phyloP scores from a whole-genome alignment of 2,113 vertebrate species.

The Engystomops pustulosus region DNA sequence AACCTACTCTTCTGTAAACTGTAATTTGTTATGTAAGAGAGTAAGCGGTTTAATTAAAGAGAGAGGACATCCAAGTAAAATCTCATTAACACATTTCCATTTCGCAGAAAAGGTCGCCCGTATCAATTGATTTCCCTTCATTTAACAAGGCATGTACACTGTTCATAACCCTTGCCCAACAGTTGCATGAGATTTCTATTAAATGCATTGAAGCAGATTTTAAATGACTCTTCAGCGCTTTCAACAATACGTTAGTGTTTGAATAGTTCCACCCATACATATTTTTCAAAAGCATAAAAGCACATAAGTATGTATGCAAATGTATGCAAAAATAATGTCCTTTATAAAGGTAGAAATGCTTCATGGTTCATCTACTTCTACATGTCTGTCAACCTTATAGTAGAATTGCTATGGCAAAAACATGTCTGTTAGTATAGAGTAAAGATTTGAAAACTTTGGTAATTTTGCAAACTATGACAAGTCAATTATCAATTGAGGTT shows the following conservation, averaged over 20 bases:
- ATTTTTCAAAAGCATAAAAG: not conserved
- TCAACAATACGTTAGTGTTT: not conserved
- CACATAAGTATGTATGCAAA: no score
- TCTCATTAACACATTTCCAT: conserved; percentile 45
- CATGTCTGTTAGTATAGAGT: no score
- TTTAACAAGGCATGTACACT: not conserved
- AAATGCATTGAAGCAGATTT: conserved; percentile 30
- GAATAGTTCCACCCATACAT: not conserved
- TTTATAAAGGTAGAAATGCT: no score
- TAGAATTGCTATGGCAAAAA: no score
- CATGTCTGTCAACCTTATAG: no score
- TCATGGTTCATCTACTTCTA: no score
- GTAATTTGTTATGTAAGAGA: conserved; percentile 20
- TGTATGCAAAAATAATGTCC: no score
- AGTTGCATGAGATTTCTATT: conserved; percentile 21
- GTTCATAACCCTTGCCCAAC: not conserved
- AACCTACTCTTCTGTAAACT: conserved; percentile 12
- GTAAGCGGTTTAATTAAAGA: conserved; percentile 34
- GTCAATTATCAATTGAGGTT: no score
- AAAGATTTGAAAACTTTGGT: no score
- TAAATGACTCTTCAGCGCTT: not conserved
- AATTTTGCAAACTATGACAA: no score
- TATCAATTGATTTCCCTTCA: conserved; percentile 45
- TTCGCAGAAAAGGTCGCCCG: conserved; percentile 17
- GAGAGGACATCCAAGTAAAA: conserved; percentile 36